These are phyloP conservation scores for Synanthedon formicaeformis DNA, from an alignment of 2,888 invertebrate genomes.

Conservation along the genomic window DNA sequence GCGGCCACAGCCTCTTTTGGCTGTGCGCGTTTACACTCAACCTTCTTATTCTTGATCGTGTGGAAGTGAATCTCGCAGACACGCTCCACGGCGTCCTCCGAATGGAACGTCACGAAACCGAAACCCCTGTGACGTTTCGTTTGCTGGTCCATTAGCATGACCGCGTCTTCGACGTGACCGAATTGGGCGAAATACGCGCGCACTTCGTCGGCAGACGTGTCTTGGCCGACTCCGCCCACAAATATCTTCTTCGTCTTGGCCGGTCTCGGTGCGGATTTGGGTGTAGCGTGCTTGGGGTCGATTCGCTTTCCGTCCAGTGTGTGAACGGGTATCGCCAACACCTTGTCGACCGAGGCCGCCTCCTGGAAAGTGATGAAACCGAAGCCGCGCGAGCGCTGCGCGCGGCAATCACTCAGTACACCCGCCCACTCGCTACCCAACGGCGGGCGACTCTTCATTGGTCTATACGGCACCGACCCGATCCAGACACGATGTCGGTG, in stretches of 20 bases:
- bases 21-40: conserved; percentile 92
- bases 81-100: conserved; percentile 90
- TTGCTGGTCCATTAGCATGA: conserved; percentile 95
- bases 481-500: no score
- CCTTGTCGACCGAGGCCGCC: conserved; percentile 90
- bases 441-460: no score
- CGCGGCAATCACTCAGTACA: conserved; percentile 13
- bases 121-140: conserved; percentile 92
- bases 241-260: conserved; percentile 93
- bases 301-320: conserved; percentile 94
- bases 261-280: conserved; percentile 88
- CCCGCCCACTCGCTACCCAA: no score
- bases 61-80: conserved; percentile 96
- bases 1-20: conserved; percentile 87
- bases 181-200: conserved; percentile 91
- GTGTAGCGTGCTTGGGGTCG: conserved; percentile 94
- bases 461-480: no score
- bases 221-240: conserved; percentile 92
- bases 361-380: conserved; percentile 95
- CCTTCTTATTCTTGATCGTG: conserved; percentile 91
- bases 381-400: conserved; percentile 93
- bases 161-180: conserved; percentile 90
- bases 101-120: conserved; percentile 92
- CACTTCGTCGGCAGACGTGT: conserved; percentile 91
- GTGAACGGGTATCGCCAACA: conserved; percentile 90